Evolutionary conservation across 92 coral and sea anemone genomes (phyloP).

Genomic region (Bergia puertoricense): DNA sequence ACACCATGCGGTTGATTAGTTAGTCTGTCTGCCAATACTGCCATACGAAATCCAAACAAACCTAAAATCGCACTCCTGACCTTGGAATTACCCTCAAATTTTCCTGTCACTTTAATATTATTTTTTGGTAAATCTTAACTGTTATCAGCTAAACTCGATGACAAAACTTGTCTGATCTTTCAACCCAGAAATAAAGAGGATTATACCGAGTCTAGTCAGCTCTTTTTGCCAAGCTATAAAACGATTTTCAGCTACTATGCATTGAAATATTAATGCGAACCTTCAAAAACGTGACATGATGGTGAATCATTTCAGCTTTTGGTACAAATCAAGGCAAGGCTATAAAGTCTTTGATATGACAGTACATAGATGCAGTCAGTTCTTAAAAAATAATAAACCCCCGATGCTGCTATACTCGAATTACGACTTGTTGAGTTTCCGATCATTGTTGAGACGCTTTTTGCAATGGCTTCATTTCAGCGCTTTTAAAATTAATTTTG

Average conservation of each 20-base stretch:
- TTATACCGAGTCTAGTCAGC: neutral
- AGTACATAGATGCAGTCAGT: no score
- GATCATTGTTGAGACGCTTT: no score
- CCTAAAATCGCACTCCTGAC: neutral
- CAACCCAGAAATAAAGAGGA: neutral
- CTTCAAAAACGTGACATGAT: neutral
- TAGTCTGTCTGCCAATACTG: neutral
- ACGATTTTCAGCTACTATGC: slow-evolving; percentile 13
- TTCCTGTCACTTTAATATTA: neutral
- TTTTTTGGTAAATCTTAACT: neutral
- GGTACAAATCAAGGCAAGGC: neutral
- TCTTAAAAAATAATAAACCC: no score
- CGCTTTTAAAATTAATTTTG: neutral
- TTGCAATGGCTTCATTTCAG: no score
- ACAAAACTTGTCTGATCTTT: slow-evolving; percentile 24
- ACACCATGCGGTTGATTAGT: slow-evolving; percentile 16
- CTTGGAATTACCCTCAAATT: neutral
- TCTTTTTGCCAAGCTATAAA: neutral
- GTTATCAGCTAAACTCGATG: slow-evolving; percentile 27
- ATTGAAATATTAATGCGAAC: neutral
- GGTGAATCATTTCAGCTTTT: neutral
- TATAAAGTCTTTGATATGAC: no score
- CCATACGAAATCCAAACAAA: slow-evolving; percentile 24
- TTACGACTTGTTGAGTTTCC: no score
- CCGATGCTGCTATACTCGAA: no score